Base-by-base conservation (phyloP, 2,888 invertebrate genomes). In the Yponomeuta malinellus region DNA sequence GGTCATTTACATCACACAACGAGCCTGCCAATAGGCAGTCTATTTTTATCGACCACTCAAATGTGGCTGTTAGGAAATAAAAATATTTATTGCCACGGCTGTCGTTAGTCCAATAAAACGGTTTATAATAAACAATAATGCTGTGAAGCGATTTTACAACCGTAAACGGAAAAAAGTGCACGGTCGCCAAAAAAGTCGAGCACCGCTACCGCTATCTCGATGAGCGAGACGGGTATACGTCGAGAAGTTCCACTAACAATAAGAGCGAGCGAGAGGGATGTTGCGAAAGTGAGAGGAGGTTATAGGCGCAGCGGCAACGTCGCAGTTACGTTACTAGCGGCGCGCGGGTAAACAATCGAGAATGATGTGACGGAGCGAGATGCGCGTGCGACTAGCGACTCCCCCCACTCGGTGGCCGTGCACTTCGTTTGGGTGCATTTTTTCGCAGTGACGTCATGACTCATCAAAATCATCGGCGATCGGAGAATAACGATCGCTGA, bases 251-350 rank as follows among this genome's bases (percentile, higher is more conserved):
- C 23, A 31, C 31, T 31, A 1, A 29, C 23, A 9, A 29, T 23
- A 73, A 72, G 82, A 75, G 77, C 73, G 80, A 81, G 77, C 72
- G 82, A 76, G 86, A 85, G 76, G 75, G 79, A 72, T 73, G 78
- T 78, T 88, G 90, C 88, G 92, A 91, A 91, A 91, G 92, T 91
- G 92, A 92, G 92, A 90, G 89, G 90, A 89, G 83, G 86, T 88
- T 81, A 90, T 71, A 78, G 77, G 79, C 86, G 80, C 82, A 81
- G 82, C 84, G 92, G 92, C 91, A 91, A 89, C 92, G 79, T 77
- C 84, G 87, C 83, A 76, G 82, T 86, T 90, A 90, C 89, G 89
- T 88, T 87, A 87, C 52, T 59, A 59, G 52, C 52, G 52, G 52
- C 52, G 86, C 83, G 84, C 85, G 87, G 86, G 88, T 90, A 91